A percentile compares a stretch with the other conserved stretches of the same genome.
These are phyloP conservation scores for Dendrocincla tyrannina DNA, from an alignment of 2,797 vertebrate species.

Conservation along the genomic window DNA sequence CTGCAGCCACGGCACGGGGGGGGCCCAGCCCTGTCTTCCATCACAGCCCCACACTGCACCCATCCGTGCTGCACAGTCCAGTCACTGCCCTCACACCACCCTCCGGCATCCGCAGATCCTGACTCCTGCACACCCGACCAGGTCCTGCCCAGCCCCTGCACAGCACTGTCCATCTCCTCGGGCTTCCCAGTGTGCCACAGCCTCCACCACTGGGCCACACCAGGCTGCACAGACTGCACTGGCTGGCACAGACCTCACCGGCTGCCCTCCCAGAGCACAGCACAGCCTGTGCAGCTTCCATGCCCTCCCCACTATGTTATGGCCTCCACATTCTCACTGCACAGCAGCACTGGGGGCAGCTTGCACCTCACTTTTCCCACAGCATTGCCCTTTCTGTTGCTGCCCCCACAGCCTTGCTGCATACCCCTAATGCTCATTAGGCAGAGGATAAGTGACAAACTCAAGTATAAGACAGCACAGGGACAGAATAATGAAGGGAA, in stretches of 20 bases:
- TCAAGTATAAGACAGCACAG: background rate
- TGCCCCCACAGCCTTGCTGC: background rate
- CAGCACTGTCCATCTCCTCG: fast-evolving
- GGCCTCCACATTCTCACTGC: background rate
- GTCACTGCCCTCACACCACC: background rate
- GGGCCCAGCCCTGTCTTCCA: background rate
- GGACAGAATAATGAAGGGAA: background rate
- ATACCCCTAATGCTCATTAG: fast-evolving
- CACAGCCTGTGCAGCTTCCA: background rate
- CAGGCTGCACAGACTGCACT: background rate
- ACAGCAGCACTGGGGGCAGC: background rate
- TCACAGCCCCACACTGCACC: background rate
- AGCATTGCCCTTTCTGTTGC: background rate
- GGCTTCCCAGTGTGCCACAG: background rate
- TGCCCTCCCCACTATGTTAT: fast-evolving
- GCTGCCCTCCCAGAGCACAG: background rate
- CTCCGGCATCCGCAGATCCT: background rate
- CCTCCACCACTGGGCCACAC: background rate
- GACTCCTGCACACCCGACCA: too few relatives aligned
- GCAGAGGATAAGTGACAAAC: background rate
- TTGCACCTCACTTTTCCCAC: background rate
- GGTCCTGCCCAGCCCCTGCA: background rate
- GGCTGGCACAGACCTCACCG: background rate
- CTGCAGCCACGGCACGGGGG: too few relatives aligned
- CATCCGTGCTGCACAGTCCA: fast-evolving